These are phyloP conservation scores for Sturnira hondurensis DNA, from an alignment of 2,113 vertebrate species.

Conservation along the genomic window DNA sequence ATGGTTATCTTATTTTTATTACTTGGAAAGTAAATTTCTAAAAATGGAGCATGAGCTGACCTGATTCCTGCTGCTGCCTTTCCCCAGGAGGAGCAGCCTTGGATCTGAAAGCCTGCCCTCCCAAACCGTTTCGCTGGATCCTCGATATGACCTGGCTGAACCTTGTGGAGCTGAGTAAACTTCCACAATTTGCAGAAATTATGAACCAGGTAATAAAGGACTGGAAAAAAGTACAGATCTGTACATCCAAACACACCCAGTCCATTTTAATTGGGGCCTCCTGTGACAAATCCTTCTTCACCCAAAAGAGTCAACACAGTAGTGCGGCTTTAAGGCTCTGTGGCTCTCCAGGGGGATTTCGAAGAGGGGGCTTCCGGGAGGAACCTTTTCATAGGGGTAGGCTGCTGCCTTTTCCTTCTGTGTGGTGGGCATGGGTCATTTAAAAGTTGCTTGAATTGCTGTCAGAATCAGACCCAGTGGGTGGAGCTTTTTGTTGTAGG, in stretches of 20 bases:
- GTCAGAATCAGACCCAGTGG: background rate
- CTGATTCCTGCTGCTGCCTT: background rate
- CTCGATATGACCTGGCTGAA: slow-evolving; percentile 85
- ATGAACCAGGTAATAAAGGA: slow-evolving; percentile 80
- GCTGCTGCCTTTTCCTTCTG: background rate
- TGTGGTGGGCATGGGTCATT: background rate
- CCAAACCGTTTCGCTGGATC: slow-evolving; percentile 83
- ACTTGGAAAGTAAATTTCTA: slow-evolving; percentile 1
- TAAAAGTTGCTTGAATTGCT: background rate
- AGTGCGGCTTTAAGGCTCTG: background rate
- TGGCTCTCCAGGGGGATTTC: background rate
- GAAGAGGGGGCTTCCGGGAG: too few species aligned
- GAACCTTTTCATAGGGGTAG: background rate
- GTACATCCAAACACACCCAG: background rate
- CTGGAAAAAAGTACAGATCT: background rate
- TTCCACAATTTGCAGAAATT: slow-evolving; percentile 81
- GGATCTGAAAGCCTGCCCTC: slow-evolving; percentile 83
- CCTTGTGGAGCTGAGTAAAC: slow-evolving; percentile 83
- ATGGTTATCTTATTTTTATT: background rate
- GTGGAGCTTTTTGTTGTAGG: background rate
- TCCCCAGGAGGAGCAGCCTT: slow-evolving; percentile 82
- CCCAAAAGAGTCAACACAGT: too few species aligned
- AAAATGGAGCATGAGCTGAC: background rate
- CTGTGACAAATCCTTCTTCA: background rate
- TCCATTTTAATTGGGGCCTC: background rate